Base-by-base conservation (phyloP, 1,140 invertebrate species). In the Diorhabda elongata region DNA sequence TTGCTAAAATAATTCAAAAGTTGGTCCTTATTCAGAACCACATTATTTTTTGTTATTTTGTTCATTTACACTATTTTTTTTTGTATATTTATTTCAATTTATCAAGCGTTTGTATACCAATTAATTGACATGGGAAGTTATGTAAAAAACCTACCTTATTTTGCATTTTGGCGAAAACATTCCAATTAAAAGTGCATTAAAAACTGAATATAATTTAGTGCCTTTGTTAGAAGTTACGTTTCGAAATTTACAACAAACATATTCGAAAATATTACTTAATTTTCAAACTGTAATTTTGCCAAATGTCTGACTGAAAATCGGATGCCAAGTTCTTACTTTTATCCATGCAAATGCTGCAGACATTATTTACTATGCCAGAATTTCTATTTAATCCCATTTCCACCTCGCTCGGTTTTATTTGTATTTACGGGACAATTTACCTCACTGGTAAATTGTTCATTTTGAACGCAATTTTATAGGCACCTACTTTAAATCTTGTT, bases 281-380 rank as follows among this genome's bases (percentile, higher is more conserved):
- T 64, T 64, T 64, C 63, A 41, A 56, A 64, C 63, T 64, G 63
- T 64, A 64, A 64, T 64, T 64, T 64, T 64, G 63, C 63, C 63
- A 64, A 64, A 64, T 41, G 42, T 64, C 44, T 64, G 44, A 56
- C 42, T 11, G 61, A 11, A 42, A 5, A 43, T 11, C 42, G 44
- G 11, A 64, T 52, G 63, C 63, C 63, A 64, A 64, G 63, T 64
- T 56, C 26, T 42, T 9, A 57, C n/a, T 57, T 56, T 64, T 64
- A 64, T 64, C 44, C 63, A 64, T 64, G 63, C 45, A 52, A 57
- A 64, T 57, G 63, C 63, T 47, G 44, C 11, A 26, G 41, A 44
- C 45, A 56, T 62, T 62, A 62, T 62, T 62, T 62, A 62, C 44
- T 44, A 11, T 44, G n/a, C 61, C 61, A 52, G 44, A 44, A 62